phyloP scores from a whole-genome alignment of 2,888 invertebrate species.

The Sesia apiformis region DNA sequence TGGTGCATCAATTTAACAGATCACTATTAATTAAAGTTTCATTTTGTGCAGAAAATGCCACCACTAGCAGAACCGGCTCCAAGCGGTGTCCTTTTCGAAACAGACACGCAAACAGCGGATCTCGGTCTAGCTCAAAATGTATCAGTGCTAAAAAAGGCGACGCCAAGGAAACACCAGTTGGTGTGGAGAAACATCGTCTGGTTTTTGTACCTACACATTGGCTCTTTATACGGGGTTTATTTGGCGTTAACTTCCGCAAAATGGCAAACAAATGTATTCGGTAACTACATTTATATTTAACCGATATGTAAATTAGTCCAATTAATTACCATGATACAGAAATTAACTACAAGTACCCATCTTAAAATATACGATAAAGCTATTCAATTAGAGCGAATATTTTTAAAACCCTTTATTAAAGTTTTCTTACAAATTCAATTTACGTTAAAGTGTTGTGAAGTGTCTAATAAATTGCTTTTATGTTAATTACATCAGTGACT shows the following conservation, averaged over 20 bases:
- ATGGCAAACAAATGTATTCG: slow-evolving; percentile 77
- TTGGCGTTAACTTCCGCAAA: slow-evolving; percentile 79
- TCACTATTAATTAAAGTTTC: no score
- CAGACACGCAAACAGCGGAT: slow-evolving; percentile 78
- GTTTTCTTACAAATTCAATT: no score
- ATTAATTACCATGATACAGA: no score
- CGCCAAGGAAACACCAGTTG: slow-evolving; percentile 66
- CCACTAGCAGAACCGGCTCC: slow-evolving; percentile 68
- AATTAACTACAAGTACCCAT: no score
- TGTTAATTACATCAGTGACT: no score
- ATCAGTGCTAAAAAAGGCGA: slow-evolving; percentile 64
- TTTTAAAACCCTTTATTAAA: no score
- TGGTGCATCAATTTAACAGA: no score
- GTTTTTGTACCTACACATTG: slow-evolving; percentile 78
- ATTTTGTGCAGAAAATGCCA: slow-evolving; percentile 55
- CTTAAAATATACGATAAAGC: no score
- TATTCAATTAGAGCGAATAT: no score
- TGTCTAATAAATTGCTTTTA: no score
- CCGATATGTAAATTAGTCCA: background rate
- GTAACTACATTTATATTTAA: slow-evolving; percentile 54
- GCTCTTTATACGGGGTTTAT: slow-evolving; percentile 79
- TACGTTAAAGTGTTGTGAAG: no score
- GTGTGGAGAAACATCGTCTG: slow-evolving; percentile 84
- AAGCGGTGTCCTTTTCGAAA: slow-evolving; percentile 78
- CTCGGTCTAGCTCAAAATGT: slow-evolving; percentile 75